A percentile compares a stretch with the other conserved stretches of the same genome.
Conservation (phyloP, 2,888 invertebrate genomes). For the Rhaphigaster nebulosa region DNA sequence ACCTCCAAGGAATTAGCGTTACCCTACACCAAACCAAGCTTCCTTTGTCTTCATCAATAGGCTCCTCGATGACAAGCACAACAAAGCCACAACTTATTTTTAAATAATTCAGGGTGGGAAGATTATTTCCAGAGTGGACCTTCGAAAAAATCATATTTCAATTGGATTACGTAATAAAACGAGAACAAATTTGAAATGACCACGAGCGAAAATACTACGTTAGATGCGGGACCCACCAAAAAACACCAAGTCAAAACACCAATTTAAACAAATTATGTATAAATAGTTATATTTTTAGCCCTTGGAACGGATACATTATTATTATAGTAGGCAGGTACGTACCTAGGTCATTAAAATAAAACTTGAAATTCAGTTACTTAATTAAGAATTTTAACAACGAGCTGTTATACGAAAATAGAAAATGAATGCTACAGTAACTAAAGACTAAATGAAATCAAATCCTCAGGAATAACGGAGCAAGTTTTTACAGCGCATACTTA, state of each 20-base stretch:
- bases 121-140: not conserved
- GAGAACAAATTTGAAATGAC: too few relatives aligned
- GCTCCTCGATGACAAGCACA: not conserved
- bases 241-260: too few relatives aligned
- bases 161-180: not conserved
- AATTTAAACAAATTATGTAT: too few relatives aligned
- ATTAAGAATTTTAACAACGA: too few relatives aligned
- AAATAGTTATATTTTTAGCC: too few relatives aligned
- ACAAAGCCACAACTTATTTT: constrained; percentile 40
- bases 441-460: not conserved
- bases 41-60: constrained; percentile 15
- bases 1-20: constrained; percentile 36
- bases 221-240: too few relatives aligned
- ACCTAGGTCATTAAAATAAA: too few relatives aligned
- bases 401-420: not conserved
- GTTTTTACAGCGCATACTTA: constrained; percentile 30
- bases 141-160: not conserved
- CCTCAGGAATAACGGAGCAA: not conserved
- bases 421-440: not conserved
- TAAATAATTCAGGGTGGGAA: not conserved
- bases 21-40: constrained; percentile 16
- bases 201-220: too few relatives aligned
- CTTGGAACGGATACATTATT: too few relatives aligned
- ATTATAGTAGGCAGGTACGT: too few relatives aligned
- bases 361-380: too few relatives aligned